These are phyloP conservation scores for Platorchestia sp. DNA, from an alignment of 1,140 invertebrate genomes.

Conservation along the genomic window DNA sequence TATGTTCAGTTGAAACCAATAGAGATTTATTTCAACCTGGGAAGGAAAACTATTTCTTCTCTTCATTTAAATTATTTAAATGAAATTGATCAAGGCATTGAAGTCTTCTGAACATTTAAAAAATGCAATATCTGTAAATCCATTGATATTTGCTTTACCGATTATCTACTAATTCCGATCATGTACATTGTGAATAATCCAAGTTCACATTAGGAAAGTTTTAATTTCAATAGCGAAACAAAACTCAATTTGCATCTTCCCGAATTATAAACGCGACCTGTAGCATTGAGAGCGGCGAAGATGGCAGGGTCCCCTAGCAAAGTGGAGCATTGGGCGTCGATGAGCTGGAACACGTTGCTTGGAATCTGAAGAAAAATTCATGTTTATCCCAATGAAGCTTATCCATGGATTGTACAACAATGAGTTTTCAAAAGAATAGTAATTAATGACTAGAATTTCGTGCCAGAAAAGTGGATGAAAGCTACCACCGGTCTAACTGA, in stretches of 20 bases:
- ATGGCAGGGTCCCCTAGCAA: constrained; percentile 60
- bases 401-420: not conserved
- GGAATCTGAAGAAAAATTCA: constrained; percentile 63
- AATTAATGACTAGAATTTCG: not conserved
- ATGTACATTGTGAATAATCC: not conserved
- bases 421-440: not conserved
- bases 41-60: not conserved
- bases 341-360: constrained; percentile 60
- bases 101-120: not conserved
- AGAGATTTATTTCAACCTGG: not conserved
- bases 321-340: constrained; percentile 64
- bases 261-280: not conserved
- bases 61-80: not conserved
- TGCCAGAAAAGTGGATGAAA: not conserved
- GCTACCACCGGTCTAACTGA: no score
- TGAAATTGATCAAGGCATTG: not conserved
- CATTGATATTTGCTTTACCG: not conserved
- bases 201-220: not conserved
- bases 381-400: not conserved
- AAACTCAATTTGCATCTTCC: not conserved
- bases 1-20: no score
- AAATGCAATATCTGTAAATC: not conserved
- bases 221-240: not conserved
- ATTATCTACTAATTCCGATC: not conserved
- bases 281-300: constrained; percentile 16